Percentiles rank a stretch among this genome's conserved stretches.
Conservation (phyloP, 37 sponge, comb jelly and placozoan genomes). For the Ianthella basta region DNA sequence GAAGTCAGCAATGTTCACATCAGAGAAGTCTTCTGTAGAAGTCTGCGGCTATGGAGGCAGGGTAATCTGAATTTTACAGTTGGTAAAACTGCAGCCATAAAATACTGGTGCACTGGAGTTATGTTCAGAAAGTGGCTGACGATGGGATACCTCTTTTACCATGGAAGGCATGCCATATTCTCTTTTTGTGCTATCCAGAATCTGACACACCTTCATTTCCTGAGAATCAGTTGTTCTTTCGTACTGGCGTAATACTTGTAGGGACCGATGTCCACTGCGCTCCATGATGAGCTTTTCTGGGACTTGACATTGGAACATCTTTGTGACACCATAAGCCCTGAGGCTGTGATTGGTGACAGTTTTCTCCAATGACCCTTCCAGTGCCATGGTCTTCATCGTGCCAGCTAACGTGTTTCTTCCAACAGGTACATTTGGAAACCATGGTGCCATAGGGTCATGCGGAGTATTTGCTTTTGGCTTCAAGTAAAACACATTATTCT, state of each 20-base stretch:
- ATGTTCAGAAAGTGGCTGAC: not conserved
- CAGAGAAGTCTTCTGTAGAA: too few species aligned
- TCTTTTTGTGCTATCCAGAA: not conserved
- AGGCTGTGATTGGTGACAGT: slow-evolving; percentile 18
- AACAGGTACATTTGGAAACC: slow-evolving; percentile 12
- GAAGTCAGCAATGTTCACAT: too few species aligned
- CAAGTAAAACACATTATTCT: slow-evolving; percentile 30
- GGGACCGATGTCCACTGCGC: slow-evolving; percentile 20
- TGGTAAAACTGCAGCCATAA: slow-evolving; percentile 12
- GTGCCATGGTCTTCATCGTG: not conserved
- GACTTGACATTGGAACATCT: slow-evolving; percentile 11
- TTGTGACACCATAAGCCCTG: slow-evolving; percentile 13
- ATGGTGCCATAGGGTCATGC: not conserved
- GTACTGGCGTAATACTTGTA: not conserved
- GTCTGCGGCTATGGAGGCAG: not conserved
- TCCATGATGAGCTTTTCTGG: slow-evolving; percentile 14
- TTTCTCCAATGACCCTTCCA: not conserved
- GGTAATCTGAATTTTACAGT: slow-evolving; percentile 12
- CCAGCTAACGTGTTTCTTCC: not conserved
- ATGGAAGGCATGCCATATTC: not conserved
- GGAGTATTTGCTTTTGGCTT: slow-evolving; percentile 16
- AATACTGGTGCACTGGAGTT: not conserved
- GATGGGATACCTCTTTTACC: not conserved
- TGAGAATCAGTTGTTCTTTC: not conserved
- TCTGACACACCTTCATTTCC: slow-evolving; percentile 7